These are phyloP conservation scores for Lepeophtheirus salmonis DNA, from an alignment of 1,140 invertebrate genomes.

Conservation along the genomic window DNA sequence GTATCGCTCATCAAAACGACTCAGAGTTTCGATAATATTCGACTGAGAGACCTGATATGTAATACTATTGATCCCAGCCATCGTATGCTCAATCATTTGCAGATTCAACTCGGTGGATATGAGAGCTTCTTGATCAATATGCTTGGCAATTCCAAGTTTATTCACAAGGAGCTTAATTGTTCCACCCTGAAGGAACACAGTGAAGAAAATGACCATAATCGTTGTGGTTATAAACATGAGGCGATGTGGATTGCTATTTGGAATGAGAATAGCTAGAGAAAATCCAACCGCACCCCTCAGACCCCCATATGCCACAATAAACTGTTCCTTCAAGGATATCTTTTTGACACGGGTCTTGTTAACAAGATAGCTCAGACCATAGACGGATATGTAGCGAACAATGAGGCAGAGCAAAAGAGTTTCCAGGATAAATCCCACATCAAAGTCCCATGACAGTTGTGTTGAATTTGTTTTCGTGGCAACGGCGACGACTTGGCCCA, in stretches of 20 bases:
- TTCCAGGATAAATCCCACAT: constrained; percentile 36
- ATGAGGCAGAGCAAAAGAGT: constrained; percentile 37
- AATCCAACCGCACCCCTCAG: constrained; percentile 45
- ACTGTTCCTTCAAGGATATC: constrained; percentile 38
- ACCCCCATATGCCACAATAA: constrained; percentile 45
- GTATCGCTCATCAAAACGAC: background rate
- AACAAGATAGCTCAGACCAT: constrained; percentile 33
- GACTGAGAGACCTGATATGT: constrained; percentile 27
- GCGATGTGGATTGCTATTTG: constrained; percentile 33
- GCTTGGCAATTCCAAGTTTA: constrained; percentile 35
- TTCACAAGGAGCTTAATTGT: constrained; percentile 43
- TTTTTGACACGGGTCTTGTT: constrained; percentile 33
- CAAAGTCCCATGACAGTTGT: constrained; percentile 28
- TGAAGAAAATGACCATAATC: constrained; percentile 41
- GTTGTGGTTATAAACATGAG: constrained; percentile 40
- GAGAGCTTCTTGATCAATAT: constrained; percentile 23
- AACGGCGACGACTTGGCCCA: background rate
- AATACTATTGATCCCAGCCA: constrained; percentile 37
- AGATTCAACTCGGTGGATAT: constrained; percentile 34
- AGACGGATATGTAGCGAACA: constrained; percentile 29
- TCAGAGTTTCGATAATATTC: background rate
- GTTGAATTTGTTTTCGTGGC: background rate
- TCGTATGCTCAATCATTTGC: constrained; percentile 35
- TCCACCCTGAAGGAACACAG: constrained; percentile 43
- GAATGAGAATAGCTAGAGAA: constrained; percentile 38